Evolutionary conservation across 2,113 vertebrate species (phyloP), one percentile per base, ranked within the genome.

Genomic region (Acanthochromis polyacanthus): DNA sequence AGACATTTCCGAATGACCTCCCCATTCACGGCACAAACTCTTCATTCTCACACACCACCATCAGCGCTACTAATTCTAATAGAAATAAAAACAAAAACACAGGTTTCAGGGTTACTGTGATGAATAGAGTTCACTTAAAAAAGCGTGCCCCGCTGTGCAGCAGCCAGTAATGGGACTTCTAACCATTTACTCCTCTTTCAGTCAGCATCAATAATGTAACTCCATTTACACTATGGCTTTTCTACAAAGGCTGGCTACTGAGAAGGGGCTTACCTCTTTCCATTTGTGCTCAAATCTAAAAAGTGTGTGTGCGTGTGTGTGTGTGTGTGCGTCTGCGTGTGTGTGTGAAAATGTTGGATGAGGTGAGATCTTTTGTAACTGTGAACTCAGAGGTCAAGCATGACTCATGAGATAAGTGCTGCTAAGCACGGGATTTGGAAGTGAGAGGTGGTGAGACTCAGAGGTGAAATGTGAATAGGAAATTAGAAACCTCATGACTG

Each of bases 151-250:
- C 70, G 66, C 61, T 6, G 10, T 36, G 69, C 52, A 65, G 71
- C 75, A 69, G 82, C 60, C 73, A 56, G 91, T 84, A 85, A 88
- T 81, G 64, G 78, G 57, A 77, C 61, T 70, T 67, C 72, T 79
- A 53, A 60, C 75, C 70, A 72, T 87, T 84, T 84, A 68, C 79
- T 83, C 69, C 78, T 74, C 78, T 88, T 89, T 87, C 83, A 84
- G 75, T 43, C 60, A 10, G 65, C 84, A 89, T 90, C 68, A 86
- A 88, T 91, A 89, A 91, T 90, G 81, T 72, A 87, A 78, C 71
- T 82, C 84, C 88, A 90, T 91, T 91, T 88, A 89, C 83, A 84
- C 79, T 69, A 45, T 7, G 25, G 67, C 71, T 71, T 74, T 66
- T 58, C 71, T 62, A 84, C 84, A 88, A 57, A 81, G 74, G 51